Evolutionary conservation across 2,888 invertebrate genomes (phyloP), one percentile per base, ranked within the genome.

Genomic region (Pimpla rufipes): DNA sequence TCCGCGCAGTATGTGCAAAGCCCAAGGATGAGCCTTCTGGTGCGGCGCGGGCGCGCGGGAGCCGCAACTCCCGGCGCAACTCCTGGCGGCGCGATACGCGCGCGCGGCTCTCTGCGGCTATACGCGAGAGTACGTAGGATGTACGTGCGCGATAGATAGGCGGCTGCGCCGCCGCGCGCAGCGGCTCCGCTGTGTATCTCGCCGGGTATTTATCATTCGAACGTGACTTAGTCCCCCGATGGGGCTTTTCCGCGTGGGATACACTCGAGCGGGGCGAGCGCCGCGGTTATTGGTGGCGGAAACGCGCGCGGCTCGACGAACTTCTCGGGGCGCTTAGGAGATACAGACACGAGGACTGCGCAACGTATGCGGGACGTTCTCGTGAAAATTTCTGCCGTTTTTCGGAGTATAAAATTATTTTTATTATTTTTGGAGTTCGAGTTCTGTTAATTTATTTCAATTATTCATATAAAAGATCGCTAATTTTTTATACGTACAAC

Each of bases 191-290:
- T 52, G 8, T 85, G 76, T 84, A 85, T 85, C 84, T 76, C 79
- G 76, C 57, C n/a, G 47, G 84, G 85, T 89, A 90, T 90, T 89
- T 90, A 89, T 90, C 87, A 90, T 87, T 86, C 68, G 87, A 88
- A 89, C 87, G 88, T 90, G 88, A 88, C 89, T 88, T 85, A 87
- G 87, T 84, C 86, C 62, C 82, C 79, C 85, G 81, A 81, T 82
- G 82, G 84, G 79, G 85, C 79, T 78, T 85, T 81, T 57, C 78
- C 71, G 75, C 40, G 78, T 68, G 74, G n/a, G 74, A 57, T 64
- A 66, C 73, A 79, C 47, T 66, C 67, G 66, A 45, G 42, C 78
- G 80, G 73, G 29, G 5, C 5, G 29, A 5, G 29, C 2, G 29
- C 3, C 29, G 78, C 67, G 71, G 78, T 79, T 85, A 83, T 79